Conservation (phyloP, 2,113 vertebrate genomes). For the Sapajus apella region DNA sequence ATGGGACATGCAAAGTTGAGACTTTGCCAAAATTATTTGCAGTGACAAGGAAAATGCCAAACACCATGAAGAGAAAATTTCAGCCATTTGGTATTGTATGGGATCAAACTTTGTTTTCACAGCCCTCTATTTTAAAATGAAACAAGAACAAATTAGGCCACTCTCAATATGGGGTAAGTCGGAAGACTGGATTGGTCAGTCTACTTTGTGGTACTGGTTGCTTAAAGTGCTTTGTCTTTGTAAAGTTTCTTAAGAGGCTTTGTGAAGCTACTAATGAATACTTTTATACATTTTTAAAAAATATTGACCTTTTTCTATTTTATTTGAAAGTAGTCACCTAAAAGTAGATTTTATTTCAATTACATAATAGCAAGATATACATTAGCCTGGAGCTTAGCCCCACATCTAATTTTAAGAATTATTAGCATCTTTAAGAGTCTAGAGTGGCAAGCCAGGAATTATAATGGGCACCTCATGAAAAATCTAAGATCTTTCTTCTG, state of each 20-base stretch:
- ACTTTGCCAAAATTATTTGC: neutral
- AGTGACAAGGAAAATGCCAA: neutral
- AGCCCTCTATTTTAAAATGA: neutral
- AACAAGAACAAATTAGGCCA: neutral
- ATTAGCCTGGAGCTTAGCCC: neutral
- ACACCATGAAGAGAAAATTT: neutral
- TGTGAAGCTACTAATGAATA: neutral
- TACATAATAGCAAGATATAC: neutral
- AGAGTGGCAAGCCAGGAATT: conserved; percentile 36
- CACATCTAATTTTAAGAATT: neutral
- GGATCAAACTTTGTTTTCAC: neutral
- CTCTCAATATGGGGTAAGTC: neutral
- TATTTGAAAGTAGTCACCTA: neutral
- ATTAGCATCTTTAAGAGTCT: neutral
- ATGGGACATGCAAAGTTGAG: neutral
- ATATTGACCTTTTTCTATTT: neutral
- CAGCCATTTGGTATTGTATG: neutral
- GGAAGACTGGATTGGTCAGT: neutral
- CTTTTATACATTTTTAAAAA: neutral
- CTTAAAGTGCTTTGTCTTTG: neutral
- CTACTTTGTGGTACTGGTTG: neutral
- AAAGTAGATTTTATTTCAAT: neutral
- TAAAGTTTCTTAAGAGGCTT: neutral
- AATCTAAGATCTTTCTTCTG: conserved; percentile 54
- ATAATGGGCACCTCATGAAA: conserved; percentile 32